Evolutionary conservation across 2,113 vertebrate genomes (phyloP).

Genomic region (Bucco capensis): DNA sequence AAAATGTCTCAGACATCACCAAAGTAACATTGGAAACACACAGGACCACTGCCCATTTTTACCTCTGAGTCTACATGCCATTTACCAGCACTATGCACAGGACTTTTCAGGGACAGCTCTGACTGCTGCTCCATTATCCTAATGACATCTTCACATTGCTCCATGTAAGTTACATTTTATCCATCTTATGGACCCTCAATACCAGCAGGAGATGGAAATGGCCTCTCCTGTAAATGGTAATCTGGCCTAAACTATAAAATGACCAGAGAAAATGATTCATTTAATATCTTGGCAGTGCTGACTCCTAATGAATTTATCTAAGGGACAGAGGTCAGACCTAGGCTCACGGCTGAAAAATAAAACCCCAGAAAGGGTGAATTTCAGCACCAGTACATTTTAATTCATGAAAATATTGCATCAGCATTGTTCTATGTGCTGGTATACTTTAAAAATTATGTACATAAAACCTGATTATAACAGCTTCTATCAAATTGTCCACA

Average conservation of each 20-base stretch:
- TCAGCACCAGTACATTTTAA: not conserved
- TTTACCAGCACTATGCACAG: not conserved
- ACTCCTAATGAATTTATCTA: not conserved
- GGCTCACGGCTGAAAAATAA: not conserved
- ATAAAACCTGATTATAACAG: not conserved
- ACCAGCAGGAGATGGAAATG: not conserved
- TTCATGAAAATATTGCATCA: not conserved
- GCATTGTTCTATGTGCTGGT: not conserved
- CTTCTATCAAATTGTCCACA: not conserved
- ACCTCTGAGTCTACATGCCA: not conserved
- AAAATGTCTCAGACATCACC: not conserved
- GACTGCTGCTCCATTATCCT: not conserved
- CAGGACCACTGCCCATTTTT: not conserved
- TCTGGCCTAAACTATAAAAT: not conserved
- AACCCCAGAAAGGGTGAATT: not conserved
- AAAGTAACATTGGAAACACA: not conserved
- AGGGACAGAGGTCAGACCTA: not conserved
- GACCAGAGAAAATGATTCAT: not conserved
- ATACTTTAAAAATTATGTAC: not conserved
- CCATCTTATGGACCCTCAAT: rapidly evolving
- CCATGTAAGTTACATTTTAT: not conserved
- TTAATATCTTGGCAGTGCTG: not conserved
- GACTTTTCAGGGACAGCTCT: not conserved
- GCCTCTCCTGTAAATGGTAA: not conserved
- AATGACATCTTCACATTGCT: not conserved